Base-by-base conservation (phyloP, 2,797 vertebrate genomes). In the Sus cebifrons region DNA sequence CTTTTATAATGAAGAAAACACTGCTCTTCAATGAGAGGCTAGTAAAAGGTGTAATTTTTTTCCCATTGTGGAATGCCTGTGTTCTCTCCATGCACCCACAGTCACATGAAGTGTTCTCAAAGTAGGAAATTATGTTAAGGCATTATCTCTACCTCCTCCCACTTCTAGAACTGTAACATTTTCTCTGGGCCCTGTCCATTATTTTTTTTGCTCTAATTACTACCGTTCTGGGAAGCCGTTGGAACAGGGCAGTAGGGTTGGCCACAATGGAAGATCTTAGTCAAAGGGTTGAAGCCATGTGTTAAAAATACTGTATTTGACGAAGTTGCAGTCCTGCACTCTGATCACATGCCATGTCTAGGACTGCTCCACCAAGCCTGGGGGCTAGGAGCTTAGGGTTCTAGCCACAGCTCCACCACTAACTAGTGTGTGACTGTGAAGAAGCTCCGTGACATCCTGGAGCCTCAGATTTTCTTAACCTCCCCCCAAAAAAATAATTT, bases 201-300 rank as follows among this genome's bases (percentile, higher is more conserved):
- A 13, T 94, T 70, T 49, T 44, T 49, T 56, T 93, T 64, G 23
- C 73, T 94, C 75, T 87, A 94, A 96, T 97, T 92, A 79, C 68
- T 93, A 82, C 93, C 20, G 5, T 95, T 96, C 96, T 92, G 95
- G 97, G 92, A 97, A 97, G 78, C 54, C 74, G 27, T 32, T 97
- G 97, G 96, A 97, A 94, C 60, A 49, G 71, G 29, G 14, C 49
- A 32, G 70, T 13, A 60, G 73, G 78, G 25, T 64, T 95, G 93
- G 92, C 90, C 79, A 44, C 79, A 79, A 73, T 83, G 85, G 82
- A 92, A 95, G 92, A 75, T 92, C 82, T 96, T 95, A 92, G 92
- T 95, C 92, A 97, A 97, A 96, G 18, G 29, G 68, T 7, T 92
- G 89, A 96, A 90, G 95, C 92, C 88, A 86, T 32, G n/a, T 56